Percentiles rank a stretch among this genome's conserved stretches.
Conservation (phyloP, 2,888 invertebrate genomes). For the Pandemis corylana region DNA sequence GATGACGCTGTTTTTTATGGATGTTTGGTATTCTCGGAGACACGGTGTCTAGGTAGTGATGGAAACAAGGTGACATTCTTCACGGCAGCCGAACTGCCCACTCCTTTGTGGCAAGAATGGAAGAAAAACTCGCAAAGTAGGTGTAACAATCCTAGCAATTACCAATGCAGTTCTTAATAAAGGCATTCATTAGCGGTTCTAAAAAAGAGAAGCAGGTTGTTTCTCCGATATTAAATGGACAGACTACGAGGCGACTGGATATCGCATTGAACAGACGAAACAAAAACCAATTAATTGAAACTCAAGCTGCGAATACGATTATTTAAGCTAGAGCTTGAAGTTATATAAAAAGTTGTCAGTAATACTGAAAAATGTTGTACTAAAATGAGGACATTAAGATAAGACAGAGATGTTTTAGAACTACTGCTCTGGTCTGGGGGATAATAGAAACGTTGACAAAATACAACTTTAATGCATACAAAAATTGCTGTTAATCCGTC, state of each 20-base stretch:
- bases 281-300: neutral
- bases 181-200: constrained; percentile 38
- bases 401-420: too few relatives aligned
- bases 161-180: constrained; percentile 32
- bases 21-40: constrained; percentile 3
- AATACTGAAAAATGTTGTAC: neutral
- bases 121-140: constrained; percentile 29
- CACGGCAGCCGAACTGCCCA: constrained; percentile 22
- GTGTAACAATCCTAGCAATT: constrained; percentile 41
- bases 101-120: constrained; percentile 13
- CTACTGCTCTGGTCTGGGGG: too few relatives aligned
- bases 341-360: neutral
- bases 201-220: constrained; percentile 23
- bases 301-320: neutral
- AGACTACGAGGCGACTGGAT: constrained; percentile 36
- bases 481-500: too few relatives aligned
- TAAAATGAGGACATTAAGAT: neutral
- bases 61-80: constrained; percentile 26
- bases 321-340: neutral
- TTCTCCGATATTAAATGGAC: constrained; percentile 18
- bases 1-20: constrained; percentile 22
- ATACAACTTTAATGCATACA: too few relatives aligned
- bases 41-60: constrained; percentile 29
- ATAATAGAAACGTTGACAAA: too few relatives aligned
- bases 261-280: constrained; percentile 2